Base-by-base conservation (phyloP, 2,888 invertebrate genomes). In the Tinea pellionella region DNA sequence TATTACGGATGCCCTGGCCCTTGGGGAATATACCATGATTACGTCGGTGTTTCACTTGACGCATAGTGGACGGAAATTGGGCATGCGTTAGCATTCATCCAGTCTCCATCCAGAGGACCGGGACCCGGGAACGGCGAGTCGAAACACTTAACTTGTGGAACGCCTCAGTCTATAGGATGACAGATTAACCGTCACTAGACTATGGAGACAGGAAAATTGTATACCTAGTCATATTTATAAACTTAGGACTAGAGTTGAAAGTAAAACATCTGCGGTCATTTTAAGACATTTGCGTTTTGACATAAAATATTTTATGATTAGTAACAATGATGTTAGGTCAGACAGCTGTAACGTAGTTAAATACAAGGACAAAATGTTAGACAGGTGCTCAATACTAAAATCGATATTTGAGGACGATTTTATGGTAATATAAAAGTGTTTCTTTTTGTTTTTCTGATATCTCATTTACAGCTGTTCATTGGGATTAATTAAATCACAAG, bases 231-330 rank as follows among this genome's bases (percentile, higher is more conserved):
- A 24, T 24, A 24, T 24, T 24, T 24, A 24, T 6, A 24, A 24
- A 24, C 2, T 2, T 24, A 24, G 24, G 24, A 24, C 24, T 24
- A n/a, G n/a, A n/a, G n/a, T 24, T 24, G 24, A 24, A 24, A 47
- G 2, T 16, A 2, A 16, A 47, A 15, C 47, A 47, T 47, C 47
- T 47, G 47, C 47, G 47, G 8, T 2, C 9, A 16, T 15, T 15
- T 41, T 15, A 47, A 47, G 47, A 16, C 15, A 47, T 47, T 47
- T 47, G 47, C 13, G n/a, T 47, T 47, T 37, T 47, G 47, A 16
- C 47, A 47, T 47, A 47, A 24, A 47, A 47, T 47, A 47, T 47
- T 15, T 47, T 47, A 47, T 47, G n/a, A 15, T 47, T 47, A 42
- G 12, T 42, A n/a, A 47, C 8, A 47, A 15, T 15, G 15, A 37